Evolutionary conservation across 2,888 invertebrate genomes (phyloP), one percentile per base, ranked within the genome.

Genomic region (Zonitis immaculata): DNA sequence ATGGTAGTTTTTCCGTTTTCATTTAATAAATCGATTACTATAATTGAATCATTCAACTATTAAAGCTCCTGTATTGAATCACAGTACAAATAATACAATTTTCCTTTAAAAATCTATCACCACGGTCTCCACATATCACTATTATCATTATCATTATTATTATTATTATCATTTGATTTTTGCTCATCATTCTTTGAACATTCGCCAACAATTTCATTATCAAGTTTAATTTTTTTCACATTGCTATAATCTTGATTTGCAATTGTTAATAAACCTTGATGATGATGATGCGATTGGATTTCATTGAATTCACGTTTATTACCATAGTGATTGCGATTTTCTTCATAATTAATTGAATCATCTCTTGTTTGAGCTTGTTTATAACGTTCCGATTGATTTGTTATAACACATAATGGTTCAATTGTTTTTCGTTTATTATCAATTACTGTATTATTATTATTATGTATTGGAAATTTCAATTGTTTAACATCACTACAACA

Each of bases 111-210:
- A 44, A 18, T n/a, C 3, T 43, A 59, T 72, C 67, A 76, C 76
- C 76, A 76, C 22, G 76, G 76, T 51, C 75, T 67, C 76, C 76
- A 76, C 76, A 76, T 75, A 59, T 71, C 68, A 56, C 68, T 71
- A 58, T 62, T 68, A 27, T 62, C 54, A 25, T 66, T 44, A 46
- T 61, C 62, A 42, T 58, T 57, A 44, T 8, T 27, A 27, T 44
- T 43, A 42, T 46, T 50, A 6, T 27, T n/a, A 28, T 14, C 43
- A 18, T 14, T 39, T 6, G 44, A n/a, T 30, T 5, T 12, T 30
- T 30, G 30, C n/a, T 6, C 1, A 30, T 30, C 8, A 30, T 30
- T n/a, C 3, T 12, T 30, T 12, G 30, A 16, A 16, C 8, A 35
- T 35, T 35, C 35, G 3, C 35, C 35, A n/a, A n/a, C n/a, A 18